Percentiles rank a stretch among this genome's conserved stretches.
Conservation (phyloP, 2,888 invertebrate species). For the Drosophila rellima region DNA sequence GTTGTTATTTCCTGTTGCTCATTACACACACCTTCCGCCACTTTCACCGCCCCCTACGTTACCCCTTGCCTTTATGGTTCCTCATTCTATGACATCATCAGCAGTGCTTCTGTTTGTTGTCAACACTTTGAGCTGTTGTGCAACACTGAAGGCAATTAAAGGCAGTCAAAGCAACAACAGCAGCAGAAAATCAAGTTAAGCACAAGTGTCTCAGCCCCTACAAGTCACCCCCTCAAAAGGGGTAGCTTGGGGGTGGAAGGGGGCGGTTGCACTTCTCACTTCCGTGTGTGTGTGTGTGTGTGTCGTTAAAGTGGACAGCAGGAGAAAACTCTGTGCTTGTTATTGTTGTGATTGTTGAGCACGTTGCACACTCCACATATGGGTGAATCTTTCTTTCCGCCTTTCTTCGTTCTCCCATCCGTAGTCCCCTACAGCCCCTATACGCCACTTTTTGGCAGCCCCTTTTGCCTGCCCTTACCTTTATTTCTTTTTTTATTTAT, state of each 20-base stretch:
- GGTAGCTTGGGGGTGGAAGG: neutral
- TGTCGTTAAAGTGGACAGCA: conserved; percentile 21
- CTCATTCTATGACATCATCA: conserved; percentile 18
- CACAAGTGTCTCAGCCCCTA: conserved; percentile 12
- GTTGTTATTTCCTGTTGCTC: conserved; percentile 41
- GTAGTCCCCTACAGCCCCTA: neutral
- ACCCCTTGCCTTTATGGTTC: neutral
- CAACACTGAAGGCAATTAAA: conserved; percentile 28
- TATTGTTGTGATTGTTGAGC: conserved; percentile 53
- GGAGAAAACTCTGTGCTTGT: conserved; percentile 11
- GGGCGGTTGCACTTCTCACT: conserved; percentile 35
- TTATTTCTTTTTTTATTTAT: too few relatives aligned
- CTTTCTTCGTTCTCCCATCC: neutral
- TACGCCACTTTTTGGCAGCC: neutral
- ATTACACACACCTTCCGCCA: conserved; percentile 31
- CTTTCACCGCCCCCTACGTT: neutral
- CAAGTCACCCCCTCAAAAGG: neutral
- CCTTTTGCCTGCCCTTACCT: neutral
- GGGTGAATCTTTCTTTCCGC: conserved; percentile 6
- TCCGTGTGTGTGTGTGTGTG: conserved; percentile 36
- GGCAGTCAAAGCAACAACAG: conserved; percentile 12
- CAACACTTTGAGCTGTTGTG: conserved; percentile 30
- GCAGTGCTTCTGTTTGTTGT: conserved; percentile 34
- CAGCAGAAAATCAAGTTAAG: conserved; percentile 33
- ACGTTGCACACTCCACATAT: conserved; percentile 55